A percentile compares a stretch with the other conserved stretches of the same genome.
Conservation (phyloP, 1,140 invertebrate species). For the Drosophila biarmipes region DNA sequence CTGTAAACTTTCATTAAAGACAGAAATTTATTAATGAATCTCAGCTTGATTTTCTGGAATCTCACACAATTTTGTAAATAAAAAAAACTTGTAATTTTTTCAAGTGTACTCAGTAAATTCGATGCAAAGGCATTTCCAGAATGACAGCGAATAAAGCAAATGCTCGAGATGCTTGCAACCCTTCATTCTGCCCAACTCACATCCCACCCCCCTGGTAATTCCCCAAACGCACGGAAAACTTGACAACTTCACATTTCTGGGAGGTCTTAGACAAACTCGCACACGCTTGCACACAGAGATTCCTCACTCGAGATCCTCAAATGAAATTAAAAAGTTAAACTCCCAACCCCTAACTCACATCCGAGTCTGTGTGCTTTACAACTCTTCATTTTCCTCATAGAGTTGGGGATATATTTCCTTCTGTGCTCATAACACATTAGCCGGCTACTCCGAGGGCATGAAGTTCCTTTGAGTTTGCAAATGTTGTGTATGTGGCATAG, state of each 20-base stretch:
- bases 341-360: slow-evolving; percentile 39
- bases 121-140: slow-evolving; percentile 42
- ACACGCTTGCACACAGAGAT: slow-evolving; percentile 24
- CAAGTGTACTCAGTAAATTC: slow-evolving; percentile 14
- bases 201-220: slow-evolving; percentile 7
- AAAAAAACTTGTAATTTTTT: background rate
- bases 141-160: slow-evolving; percentile 38
- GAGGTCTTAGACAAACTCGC: slow-evolving; percentile 43
- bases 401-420: slow-evolving; percentile 19
- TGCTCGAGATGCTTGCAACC: slow-evolving; percentile 31
- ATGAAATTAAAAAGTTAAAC: slow-evolving; percentile 75
- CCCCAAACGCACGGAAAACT: slow-evolving; percentile 38
- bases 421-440: slow-evolving; percentile 25
- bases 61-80: background rate
- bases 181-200: background rate
- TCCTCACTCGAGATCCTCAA: slow-evolving; percentile 41
- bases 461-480: slow-evolving; percentile 12
- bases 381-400: slow-evolving; percentile 36
- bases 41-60: too few relatives aligned
- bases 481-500: slow-evolving; percentile 12
- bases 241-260: slow-evolving; percentile 43
- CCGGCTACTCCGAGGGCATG: slow-evolving; percentile 22
- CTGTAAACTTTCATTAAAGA: too few relatives aligned
- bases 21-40: too few relatives aligned
- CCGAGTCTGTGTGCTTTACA: slow-evolving; percentile 1